Conservation (phyloP, 2,797 vertebrate genomes). For the Tarsius wallacei region DNA sequence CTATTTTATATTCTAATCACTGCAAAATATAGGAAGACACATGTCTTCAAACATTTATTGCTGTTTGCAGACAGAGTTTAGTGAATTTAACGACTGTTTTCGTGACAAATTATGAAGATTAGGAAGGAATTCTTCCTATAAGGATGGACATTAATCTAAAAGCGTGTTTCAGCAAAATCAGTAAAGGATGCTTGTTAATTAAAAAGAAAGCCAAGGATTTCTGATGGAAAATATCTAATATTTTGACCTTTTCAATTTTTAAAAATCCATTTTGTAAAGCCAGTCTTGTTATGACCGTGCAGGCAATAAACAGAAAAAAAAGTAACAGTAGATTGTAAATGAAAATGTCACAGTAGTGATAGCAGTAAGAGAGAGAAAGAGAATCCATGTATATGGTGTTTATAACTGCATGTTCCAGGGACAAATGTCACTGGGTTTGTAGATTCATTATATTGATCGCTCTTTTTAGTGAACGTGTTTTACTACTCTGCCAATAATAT, state of each 20-base stretch:
- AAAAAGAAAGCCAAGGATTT: slow-evolving; percentile 58
- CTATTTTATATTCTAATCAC: slow-evolving; percentile 80
- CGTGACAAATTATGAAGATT: slow-evolving; percentile 72
- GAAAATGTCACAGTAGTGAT: background rate
- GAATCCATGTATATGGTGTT: background rate
- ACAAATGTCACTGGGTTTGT: background rate
- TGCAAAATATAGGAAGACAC: slow-evolving; percentile 63
- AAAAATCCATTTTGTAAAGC: background rate
- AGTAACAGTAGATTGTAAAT: background rate
- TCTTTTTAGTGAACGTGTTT: background rate
- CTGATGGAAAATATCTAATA: slow-evolving; percentile 1
- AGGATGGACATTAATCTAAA: slow-evolving; percentile 77
- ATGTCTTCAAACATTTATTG: slow-evolving; percentile 78
- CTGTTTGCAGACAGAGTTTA: slow-evolving; percentile 58
- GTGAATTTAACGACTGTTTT: slow-evolving; percentile 76
- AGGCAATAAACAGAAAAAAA: background rate
- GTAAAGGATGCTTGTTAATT: background rate
- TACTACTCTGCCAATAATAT: background rate
- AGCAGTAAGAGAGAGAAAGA: background rate
- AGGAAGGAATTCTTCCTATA: slow-evolving; percentile 69
- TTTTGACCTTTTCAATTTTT: slow-evolving; percentile 5
- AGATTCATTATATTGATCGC: background rate
- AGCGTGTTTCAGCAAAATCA: slow-evolving; percentile 55
- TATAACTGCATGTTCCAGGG: background rate
- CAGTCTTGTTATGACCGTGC: background rate